Percentiles rank a stretch among this genome's conserved stretches.
These are phyloP conservation scores for Noctuana brunneofusca DNA, from an alignment of 2,888 invertebrate genomes.

Conservation along the genomic window DNA sequence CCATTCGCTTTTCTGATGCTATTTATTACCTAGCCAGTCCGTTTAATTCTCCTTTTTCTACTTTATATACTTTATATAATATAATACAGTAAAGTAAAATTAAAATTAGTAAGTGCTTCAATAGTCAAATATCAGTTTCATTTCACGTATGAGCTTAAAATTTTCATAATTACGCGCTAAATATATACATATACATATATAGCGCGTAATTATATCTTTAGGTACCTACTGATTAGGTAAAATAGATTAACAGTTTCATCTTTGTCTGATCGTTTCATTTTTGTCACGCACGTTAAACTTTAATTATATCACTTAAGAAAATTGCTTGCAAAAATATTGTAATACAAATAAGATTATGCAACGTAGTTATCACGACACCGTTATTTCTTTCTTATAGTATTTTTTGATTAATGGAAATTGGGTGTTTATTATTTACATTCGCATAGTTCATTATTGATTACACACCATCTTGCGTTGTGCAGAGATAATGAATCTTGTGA, in stretches of 20 bases:
- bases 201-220: no score
- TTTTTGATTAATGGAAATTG: slow-evolving; percentile 2
- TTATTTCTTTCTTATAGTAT: neutral
- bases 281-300: slow-evolving; percentile 1
- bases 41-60: neutral
- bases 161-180: no score
- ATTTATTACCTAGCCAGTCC: slow-evolving; percentile 53
- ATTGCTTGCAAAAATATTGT: slow-evolving; percentile 3
- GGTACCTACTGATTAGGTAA: neutral
- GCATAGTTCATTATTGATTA: slow-evolving; percentile 49
- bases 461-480: slow-evolving; percentile 48
- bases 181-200: no score
- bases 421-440: slow-evolving; percentile 26
- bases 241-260: neutral
- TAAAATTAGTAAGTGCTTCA: neutral
- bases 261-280: neutral
- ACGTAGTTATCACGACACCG: neutral
- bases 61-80: neutral
- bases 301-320: neutral
- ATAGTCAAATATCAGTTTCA: no score
- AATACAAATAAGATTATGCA: slow-evolving; percentile 5
- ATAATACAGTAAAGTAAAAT: no score
- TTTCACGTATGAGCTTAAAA: no score
- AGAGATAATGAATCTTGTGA: slow-evolving; percentile 77
- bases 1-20: slow-evolving; percentile 69